A percentile compares a stretch with the other conserved stretches of the same genome.
These are phyloP conservation scores for roundworm (Caenorhabditis elegans) DNA, from an alignment of 1,140 invertebrate species.

Conservation along the genomic window WBcel235 BX284602.5:8740501-8741000, in stretches of 20 bases:
- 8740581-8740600: slow-evolving; percentile 6
- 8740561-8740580: background rate
- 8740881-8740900: too few relatives aligned
- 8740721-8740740: background rate
- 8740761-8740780: background rate
- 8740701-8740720: background rate
- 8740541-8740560: background rate
- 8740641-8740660: background rate
- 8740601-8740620: slow-evolving; percentile 3
- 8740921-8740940: too few relatives aligned
- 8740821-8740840: too few relatives aligned
- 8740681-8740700: background rate
- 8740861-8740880: too few relatives aligned
- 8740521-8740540: background rate
- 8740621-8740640: background rate
- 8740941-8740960: too few relatives aligned
- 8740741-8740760: background rate
- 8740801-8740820: too few relatives aligned
- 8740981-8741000: too few relatives aligned
- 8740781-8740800: background rate
- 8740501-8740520: background rate
- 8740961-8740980: too few relatives aligned
- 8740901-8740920: too few relatives aligned
- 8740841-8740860: too few relatives aligned
- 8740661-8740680: slow-evolving; percentile 23